A percentile compares a stretch with the other conserved stretches of the same genome.
Conservation (phyloP, 2,113 vertebrate species). For the Percopsis transmontana region DNA sequence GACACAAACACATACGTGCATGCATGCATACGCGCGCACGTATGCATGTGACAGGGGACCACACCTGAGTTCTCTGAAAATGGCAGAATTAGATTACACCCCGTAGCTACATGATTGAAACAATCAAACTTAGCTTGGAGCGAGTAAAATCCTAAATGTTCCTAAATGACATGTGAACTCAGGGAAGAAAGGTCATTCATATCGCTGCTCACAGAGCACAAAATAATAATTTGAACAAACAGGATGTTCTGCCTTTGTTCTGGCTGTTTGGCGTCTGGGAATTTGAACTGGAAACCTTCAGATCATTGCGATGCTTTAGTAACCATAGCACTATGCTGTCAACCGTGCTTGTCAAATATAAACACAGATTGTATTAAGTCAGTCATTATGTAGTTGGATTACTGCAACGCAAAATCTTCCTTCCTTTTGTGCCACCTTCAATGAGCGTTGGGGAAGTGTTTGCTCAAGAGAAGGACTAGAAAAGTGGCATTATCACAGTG, state of each 20-base stretch:
- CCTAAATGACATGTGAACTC: background rate
- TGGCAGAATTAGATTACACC: conserved; percentile 23
- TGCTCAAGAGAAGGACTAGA: background rate
- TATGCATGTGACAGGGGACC: background rate
- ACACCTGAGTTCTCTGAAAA: conserved; percentile 29
- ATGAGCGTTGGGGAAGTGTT: background rate
- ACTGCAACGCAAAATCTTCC: no score
- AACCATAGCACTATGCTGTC: no score
- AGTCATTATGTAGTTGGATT: no score
- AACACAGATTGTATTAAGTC: no score
- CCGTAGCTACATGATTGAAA: conserved; percentile 14
- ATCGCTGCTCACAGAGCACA: background rate
- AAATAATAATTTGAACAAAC: background rate
- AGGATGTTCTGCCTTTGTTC: background rate
- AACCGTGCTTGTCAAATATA: no score
- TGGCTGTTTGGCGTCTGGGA: no score
- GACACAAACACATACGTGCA: conserved; percentile 33
- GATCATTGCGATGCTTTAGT: no score
- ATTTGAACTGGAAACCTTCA: no score
- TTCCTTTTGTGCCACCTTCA: background rate
- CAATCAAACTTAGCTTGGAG: conserved; percentile 2
- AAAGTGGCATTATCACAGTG: background rate
- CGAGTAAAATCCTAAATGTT: background rate
- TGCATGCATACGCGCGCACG: background rate
- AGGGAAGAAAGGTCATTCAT: background rate